Percentiles rank a stretch among this genome's conserved stretches.
phyloP scores from a whole-genome alignment of 2,797 vertebrate genomes.

The Pachyuromys duprasi region DNA sequence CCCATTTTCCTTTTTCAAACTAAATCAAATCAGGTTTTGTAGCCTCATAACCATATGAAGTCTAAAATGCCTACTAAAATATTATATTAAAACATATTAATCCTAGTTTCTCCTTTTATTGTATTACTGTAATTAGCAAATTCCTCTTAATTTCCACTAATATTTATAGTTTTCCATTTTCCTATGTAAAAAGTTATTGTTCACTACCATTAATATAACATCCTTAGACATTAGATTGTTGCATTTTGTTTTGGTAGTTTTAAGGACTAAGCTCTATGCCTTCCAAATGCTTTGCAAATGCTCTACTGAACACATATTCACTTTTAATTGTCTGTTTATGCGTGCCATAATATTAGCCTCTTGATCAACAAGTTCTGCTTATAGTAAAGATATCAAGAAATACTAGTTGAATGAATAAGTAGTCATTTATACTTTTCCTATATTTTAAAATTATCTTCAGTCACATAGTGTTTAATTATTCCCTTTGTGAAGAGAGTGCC shows the following conservation, averaged over 20 bases:
- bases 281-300: not conserved
- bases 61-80: not conserved
- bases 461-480: not conserved
- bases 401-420: constrained; percentile 5
- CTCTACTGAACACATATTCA: not conserved
- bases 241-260: not conserved
- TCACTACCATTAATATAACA: not conserved
- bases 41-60: not conserved
- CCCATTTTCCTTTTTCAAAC: not conserved
- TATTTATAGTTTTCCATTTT: not conserved
- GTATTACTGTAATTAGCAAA: not conserved
- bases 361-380: fast-evolving
- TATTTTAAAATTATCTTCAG: not conserved
- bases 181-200: not conserved
- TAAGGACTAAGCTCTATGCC: not conserved
- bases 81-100: not conserved
- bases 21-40: not conserved
- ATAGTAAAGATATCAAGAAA: not conserved
- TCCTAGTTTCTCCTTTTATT: not conserved
- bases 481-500: not conserved
- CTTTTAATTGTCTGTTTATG: not conserved
- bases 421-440: not conserved
- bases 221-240: not conserved
- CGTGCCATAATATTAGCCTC: not conserved
- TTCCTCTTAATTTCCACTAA: not conserved